Conservation (phyloP, 2,113 vertebrate genomes). For the cat (Felis catus) region DNA sequence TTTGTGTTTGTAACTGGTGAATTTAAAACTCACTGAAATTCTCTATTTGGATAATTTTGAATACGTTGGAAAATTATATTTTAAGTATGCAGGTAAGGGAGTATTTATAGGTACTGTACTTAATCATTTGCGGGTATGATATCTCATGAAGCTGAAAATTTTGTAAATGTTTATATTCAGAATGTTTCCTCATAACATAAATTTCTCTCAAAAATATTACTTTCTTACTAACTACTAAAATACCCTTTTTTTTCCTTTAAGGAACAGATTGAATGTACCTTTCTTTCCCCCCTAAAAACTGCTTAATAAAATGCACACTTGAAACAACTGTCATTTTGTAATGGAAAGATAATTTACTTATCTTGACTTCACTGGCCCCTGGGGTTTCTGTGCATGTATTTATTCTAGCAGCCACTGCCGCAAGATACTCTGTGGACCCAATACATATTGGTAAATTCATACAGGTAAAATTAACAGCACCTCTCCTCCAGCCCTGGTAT, state of each 20-base stretch:
- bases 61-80: background rate
- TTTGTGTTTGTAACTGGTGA: background rate
- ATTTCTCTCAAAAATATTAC: conserved; percentile 1
- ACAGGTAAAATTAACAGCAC: background rate
- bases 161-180: background rate
- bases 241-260: background rate
- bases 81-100: background rate
- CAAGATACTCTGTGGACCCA: background rate
- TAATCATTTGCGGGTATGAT: background rate
- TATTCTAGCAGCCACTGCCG: background rate
- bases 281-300: background rate
- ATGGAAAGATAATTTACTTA: background rate
- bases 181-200: background rate
- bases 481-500: background rate
- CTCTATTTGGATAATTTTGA: background rate
- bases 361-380: background rate
- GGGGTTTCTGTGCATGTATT: background rate
- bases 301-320: background rate
- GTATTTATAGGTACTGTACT: background rate
- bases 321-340: background rate
- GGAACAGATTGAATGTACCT: background rate
- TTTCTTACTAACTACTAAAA: background rate
- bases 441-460: background rate
- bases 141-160: background rate
- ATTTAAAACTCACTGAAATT: background rate